Percentiles rank a stretch among this genome's conserved stretches.
phyloP scores from a whole-genome alignment of 64 coral and sea anemone genomes.

The Catalaphyllia jardinei region DNA sequence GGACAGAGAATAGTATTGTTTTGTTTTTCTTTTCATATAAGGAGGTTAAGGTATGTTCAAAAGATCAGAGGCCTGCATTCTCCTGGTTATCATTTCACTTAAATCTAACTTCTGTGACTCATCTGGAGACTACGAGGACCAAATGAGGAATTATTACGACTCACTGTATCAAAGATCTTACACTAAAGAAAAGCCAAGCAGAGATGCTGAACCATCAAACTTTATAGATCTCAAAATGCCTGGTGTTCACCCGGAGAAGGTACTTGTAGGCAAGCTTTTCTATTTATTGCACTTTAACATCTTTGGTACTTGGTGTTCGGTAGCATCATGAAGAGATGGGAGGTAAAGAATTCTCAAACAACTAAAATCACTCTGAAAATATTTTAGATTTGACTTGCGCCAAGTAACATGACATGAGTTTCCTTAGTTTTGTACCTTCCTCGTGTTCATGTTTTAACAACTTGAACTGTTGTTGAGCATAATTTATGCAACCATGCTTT shows the following conservation, averaged over 20 bases:
- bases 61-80: background rate
- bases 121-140: conserved; percentile 14
- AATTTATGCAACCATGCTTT: background rate
- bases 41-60: conserved; percentile 15
- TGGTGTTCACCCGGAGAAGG: conserved; percentile 48
- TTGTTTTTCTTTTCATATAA: background rate
- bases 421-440: background rate
- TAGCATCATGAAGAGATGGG: background rate
- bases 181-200: background rate
- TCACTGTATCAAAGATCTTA: conserved; percentile 20
- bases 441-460: background rate
- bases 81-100: background rate
- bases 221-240: conserved; percentile 53
- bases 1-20: conserved; percentile 23
- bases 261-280: conserved; percentile 10
- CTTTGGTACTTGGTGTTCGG: background rate
- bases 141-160: conserved; percentile 44
- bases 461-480: background rate
- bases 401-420: background rate
- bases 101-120: background rate
- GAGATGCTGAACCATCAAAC: background rate
- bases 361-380: too few relatives aligned
- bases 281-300: background rate
- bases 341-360: background rate
- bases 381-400: too few relatives aligned